These are phyloP conservation scores for Polyodon spathula DNA, from an alignment of 2,113 vertebrate species.

Conservation along the genomic window DNA sequence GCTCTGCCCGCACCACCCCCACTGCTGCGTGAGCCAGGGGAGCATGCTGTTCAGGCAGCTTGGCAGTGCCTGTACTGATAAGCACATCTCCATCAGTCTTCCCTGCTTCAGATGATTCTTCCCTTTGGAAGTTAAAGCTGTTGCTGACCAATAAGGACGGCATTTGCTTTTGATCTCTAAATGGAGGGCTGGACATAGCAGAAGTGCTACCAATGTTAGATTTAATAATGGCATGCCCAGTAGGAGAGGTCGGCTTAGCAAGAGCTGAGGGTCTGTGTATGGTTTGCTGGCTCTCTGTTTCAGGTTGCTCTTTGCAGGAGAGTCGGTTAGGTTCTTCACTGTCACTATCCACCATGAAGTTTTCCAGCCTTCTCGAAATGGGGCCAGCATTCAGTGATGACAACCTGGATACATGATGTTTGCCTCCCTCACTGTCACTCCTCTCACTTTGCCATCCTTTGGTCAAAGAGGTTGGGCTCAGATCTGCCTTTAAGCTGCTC, in stretches of 20 bases:
- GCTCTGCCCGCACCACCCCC: conserved; percentile 54
- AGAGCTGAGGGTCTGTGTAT: conserved; percentile 30
- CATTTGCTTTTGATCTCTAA: conserved; percentile 34
- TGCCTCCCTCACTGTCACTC: conserved; percentile 39
- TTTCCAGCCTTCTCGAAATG: conserved; percentile 74
- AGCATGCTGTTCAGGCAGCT: conserved; percentile 24
- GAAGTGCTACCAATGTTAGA: conserved; percentile 29
- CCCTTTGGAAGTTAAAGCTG: conserved; percentile 28
- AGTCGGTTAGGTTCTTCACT: conserved; percentile 44
- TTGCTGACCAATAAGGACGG: conserved; percentile 20
- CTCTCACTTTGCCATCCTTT: conserved; percentile 41
- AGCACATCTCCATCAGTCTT: conserved; percentile 25
- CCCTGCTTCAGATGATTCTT: conserved; percentile 27
- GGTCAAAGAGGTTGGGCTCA: conserved; percentile 25
- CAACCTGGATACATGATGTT: conserved; percentile 30
- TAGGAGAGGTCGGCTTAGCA: conserved; percentile 32
- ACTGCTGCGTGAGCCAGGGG: conserved; percentile 29
- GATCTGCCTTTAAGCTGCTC: conserved; percentile 42
- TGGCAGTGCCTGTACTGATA: conserved; percentile 25
- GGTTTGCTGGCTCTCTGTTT: conserved; percentile 30
- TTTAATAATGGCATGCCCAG: conserved; percentile 33
- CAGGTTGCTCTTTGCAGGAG: conserved; percentile 25
- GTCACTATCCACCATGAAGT: conserved; percentile 65
- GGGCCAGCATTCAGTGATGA: conserved; percentile 71
- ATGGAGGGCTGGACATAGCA: conserved; percentile 30